Percentiles rank a stretch among this genome's conserved stretches.
Evolutionary conservation across 2,888 invertebrate species (phyloP).

Genomic region (Ophion ventricosus): DNA sequence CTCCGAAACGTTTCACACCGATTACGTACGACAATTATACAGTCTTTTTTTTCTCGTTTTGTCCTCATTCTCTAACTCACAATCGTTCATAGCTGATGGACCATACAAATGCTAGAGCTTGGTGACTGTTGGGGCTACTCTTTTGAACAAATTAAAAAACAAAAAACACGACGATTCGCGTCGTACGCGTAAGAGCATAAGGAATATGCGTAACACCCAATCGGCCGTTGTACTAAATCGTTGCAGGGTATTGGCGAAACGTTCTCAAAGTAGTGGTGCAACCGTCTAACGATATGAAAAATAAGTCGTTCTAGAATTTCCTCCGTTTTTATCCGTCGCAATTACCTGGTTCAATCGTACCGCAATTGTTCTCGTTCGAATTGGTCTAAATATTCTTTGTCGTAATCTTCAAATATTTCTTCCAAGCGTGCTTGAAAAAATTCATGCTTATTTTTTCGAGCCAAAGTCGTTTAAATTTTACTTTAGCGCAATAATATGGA

Average conservation of each 20-base stretch:
- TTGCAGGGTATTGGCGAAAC: constrained; percentile 58
- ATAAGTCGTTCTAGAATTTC: constrained; percentile 43
- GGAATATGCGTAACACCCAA: constrained; percentile 46
- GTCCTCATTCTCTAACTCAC: constrained; percentile 47
- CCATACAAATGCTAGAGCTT: constrained; percentile 75
- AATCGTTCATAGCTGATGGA: constrained; percentile 74
- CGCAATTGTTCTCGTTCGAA: constrained; percentile 32
- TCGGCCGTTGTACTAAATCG: constrained; percentile 57
- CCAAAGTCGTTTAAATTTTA: too few species aligned
- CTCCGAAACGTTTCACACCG: constrained; percentile 77
- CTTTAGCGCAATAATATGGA: too few species aligned
- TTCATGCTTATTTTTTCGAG: background rate
- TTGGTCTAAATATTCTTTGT: background rate
- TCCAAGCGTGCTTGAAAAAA: background rate
- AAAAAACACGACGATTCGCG: constrained; percentile 40
- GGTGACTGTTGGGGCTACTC: constrained; percentile 77
- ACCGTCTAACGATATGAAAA: constrained; percentile 47
- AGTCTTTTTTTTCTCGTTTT: constrained; percentile 48
- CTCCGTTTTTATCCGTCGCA: constrained; percentile 31
- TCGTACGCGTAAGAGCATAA: constrained; percentile 37
- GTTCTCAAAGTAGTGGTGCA: constrained; percentile 60
- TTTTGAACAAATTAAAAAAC: constrained; percentile 27
- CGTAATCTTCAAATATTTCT: background rate
- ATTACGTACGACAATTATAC: constrained; percentile 79
- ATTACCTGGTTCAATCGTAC: constrained; percentile 10